Base-by-base conservation (phyloP, 2,888 invertebrate genomes). In the Yponomeuta evonymella region DNA sequence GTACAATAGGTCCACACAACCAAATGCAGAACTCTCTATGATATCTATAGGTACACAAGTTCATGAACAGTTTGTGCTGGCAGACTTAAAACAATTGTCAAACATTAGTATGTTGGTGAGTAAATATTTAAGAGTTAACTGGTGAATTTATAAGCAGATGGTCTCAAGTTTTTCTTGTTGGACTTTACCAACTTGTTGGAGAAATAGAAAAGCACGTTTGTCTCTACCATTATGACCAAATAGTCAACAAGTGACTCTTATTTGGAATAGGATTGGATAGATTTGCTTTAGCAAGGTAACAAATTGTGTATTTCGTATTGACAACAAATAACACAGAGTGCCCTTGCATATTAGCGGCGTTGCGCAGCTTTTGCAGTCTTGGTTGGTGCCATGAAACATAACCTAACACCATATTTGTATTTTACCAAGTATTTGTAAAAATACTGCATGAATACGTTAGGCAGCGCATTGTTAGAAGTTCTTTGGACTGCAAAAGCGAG, bases 271-370 rank as follows among this genome's bases (percentile, higher is more conserved):
- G 91, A 75, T 83, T 80, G 82, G 81, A 79, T 79, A 84, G 85
- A 78, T 72, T 76, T 84, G 2, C 5, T 91, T 5, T 92, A 83
- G 91, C 90, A 91, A 91, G 89, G 90, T 92, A 83, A 90, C 91
- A 91, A 91, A 91, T 90, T 91, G 90, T 89, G 82, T 85, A 78
- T 86, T 86, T 86, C 85, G 86, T 85, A 90, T 84, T 65, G 70
- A 83, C 0, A 33, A 87, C 81, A 81, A 64, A 83, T 86, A 89
- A 88, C 90, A 91, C 91, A 92, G 91, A 92, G 91, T 92, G 91
- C 91, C 91, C 90, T 89, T 90, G 91, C 91, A 76, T 75, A 23
- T 23, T 29, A 48, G 29, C 4, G 48, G 43, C 11, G 11, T 12
- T 68, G 5, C n/a, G 9, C 10, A 48, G n/a, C 23, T 30, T 1